Percentiles rank a stretch among this genome's conserved stretches.
phyloP scores from a whole-genome alignment of 2,797 vertebrate species.

The Hippocampus kuda region DNA sequence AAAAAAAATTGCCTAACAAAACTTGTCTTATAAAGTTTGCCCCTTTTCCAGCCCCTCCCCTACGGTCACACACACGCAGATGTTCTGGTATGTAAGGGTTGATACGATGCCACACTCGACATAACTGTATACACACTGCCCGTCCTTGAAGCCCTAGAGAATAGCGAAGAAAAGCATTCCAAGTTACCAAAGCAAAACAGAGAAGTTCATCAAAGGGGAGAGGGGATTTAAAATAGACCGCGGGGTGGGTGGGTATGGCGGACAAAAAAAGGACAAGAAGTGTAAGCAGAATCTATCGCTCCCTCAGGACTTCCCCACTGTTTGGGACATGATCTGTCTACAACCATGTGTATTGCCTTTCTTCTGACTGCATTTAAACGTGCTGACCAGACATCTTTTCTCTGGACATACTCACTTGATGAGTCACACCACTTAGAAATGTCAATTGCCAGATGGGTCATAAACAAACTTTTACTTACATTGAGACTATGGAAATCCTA shows the following conservation, averaged over 20 bases:
- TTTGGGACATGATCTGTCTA: slow-evolving; percentile 39
- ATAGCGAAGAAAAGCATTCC: slow-evolving; percentile 46
- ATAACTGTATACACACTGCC: slow-evolving; percentile 32
- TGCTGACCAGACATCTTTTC: too few species aligned
- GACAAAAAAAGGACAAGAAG: slow-evolving; percentile 18
- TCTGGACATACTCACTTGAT: too few species aligned
- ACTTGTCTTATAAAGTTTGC: slow-evolving; percentile 32
- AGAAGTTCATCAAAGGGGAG: slow-evolving; percentile 37
- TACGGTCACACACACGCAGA: slow-evolving; percentile 1
- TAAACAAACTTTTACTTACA: too few species aligned
- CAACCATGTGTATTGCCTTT: slow-evolving; percentile 17
- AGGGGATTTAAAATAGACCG: background rate
- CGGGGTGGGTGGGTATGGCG: slow-evolving; percentile 6
- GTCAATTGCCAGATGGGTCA: too few species aligned
- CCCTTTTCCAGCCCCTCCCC: background rate
- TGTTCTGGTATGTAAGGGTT: slow-evolving; percentile 9
- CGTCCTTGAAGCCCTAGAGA: slow-evolving; percentile 30
- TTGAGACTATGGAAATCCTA: too few species aligned
- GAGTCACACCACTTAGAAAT: too few species aligned
- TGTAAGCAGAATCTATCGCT: slow-evolving; percentile 46
- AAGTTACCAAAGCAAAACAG: slow-evolving; percentile 45
- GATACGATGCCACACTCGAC: slow-evolving; percentile 33
- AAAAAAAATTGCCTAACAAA: background rate
- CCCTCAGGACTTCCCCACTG: slow-evolving; percentile 47
- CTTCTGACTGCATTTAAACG: background rate